phyloP scores from a whole-genome alignment of 2,888 invertebrate genomes.

The Agrotis clavis region DNA sequence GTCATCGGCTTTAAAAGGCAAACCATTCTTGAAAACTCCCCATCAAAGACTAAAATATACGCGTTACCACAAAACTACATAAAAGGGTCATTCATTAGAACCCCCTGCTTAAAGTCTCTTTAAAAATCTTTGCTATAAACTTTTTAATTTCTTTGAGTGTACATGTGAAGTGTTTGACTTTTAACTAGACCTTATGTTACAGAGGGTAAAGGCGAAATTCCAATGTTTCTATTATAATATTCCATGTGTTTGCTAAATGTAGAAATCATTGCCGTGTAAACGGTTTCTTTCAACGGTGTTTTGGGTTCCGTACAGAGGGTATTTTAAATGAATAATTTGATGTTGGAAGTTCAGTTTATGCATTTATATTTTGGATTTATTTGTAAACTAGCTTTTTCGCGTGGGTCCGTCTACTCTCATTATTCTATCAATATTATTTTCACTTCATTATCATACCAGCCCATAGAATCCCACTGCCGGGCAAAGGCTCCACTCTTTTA shows the following conservation, averaged over 20 bases:
- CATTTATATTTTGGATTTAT: neutral
- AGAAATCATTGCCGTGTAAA: constrained; percentile 70
- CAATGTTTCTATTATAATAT: constrained; percentile 47
- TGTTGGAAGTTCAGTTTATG: neutral
- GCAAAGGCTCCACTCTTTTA: too few relatives aligned
- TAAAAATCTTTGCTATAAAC: constrained; percentile 42
- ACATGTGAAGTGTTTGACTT: constrained; percentile 31
- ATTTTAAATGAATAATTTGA: neutral
- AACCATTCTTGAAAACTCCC: constrained; percentile 33
- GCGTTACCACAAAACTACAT: constrained; percentile 20
- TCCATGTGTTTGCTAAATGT: constrained; percentile 64
- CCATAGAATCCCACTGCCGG: too few relatives aligned
- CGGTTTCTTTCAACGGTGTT: constrained; percentile 65
- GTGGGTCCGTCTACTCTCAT: too few relatives aligned
- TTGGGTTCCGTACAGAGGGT: constrained; percentile 58
- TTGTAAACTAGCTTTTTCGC: too few relatives aligned
- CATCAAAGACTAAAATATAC: constrained; percentile 48
- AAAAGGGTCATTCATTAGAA: constrained; percentile 66
- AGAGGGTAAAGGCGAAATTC: constrained; percentile 50
- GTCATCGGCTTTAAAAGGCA: constrained; percentile 20
- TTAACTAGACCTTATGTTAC: constrained; percentile 43
- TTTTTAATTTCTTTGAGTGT: constrained; percentile 66
- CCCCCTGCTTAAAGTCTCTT: constrained; percentile 46
- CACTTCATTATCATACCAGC: too few relatives aligned
- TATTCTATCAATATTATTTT: too few relatives aligned